Conservation (phyloP, 1,140 invertebrate species). For the Lepidostoma basale region DNA sequence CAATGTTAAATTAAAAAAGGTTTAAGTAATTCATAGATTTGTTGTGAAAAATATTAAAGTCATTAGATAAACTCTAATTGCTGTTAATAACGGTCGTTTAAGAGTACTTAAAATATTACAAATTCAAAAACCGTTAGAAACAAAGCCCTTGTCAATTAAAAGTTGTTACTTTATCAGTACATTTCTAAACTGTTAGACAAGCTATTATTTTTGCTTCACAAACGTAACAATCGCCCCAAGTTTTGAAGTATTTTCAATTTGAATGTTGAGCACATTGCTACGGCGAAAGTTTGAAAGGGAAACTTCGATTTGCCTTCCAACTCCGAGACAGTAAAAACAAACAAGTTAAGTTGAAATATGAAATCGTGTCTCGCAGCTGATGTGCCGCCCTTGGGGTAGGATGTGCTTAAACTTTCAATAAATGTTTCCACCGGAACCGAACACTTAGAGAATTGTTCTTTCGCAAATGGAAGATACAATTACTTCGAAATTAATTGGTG, state of each 20-base stretch:
- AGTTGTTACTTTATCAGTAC: slow-evolving; percentile 4
- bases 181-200: neutral
- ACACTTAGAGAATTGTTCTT: too few species aligned
- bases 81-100: too few species aligned
- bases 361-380: slow-evolving; percentile 32
- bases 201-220: slow-evolving; percentile 24
- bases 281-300: slow-evolving; percentile 21
- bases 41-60: too few species aligned
- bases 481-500: too few species aligned
- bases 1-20: too few species aligned
- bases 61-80: too few species aligned
- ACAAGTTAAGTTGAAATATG: slow-evolving; percentile 34
- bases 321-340: slow-evolving; percentile 32
- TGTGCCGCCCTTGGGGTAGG: neutral
- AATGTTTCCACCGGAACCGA: too few species aligned
- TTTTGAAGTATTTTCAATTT: slow-evolving; percentile 35
- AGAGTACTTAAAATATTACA: too few species aligned
- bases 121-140: too few species aligned
- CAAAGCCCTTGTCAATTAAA: neutral
- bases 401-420: neutral
- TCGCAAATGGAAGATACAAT: too few species aligned
- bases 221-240: slow-evolving; percentile 19
- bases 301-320: slow-evolving; percentile 36
- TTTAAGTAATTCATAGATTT: too few species aligned
- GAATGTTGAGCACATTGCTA: slow-evolving; percentile 32